Conservation (phyloP, 2,113 vertebrate genomes). For the Hiodon alosoides region DNA sequence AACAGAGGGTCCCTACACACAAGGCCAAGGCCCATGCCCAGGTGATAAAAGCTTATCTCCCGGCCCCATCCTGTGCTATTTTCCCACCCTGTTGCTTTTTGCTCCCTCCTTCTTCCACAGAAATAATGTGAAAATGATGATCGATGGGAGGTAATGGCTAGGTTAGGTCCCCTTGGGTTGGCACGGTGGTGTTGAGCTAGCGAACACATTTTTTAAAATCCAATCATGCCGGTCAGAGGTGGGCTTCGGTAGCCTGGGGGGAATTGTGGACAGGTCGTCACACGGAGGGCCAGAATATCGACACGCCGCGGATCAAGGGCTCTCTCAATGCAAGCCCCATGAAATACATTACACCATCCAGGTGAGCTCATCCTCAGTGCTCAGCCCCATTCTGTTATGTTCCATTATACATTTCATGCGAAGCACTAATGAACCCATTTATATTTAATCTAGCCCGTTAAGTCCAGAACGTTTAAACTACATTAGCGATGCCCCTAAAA, state of each 20-base stretch:
- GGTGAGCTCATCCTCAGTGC: neutral
- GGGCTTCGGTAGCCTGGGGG: slow-evolving; percentile 27
- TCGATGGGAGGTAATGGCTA: slow-evolving; percentile 39
- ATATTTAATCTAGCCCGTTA: slow-evolving; percentile 36
- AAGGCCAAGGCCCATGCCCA: too few relatives aligned
- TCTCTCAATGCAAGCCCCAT: neutral
- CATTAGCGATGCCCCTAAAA: slow-evolving; percentile 31
- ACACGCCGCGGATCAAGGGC: slow-evolving; percentile 13
- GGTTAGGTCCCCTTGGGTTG: slow-evolving; percentile 30
- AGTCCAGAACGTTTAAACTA: slow-evolving; percentile 23
- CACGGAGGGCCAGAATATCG: slow-evolving; percentile 29
- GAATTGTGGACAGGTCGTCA: slow-evolving; percentile 16
- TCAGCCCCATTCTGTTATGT: neutral
- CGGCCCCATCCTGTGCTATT: too few relatives aligned
- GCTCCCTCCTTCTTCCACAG: neutral
- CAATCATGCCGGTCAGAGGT: slow-evolving; percentile 58
- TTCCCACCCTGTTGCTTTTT: too few relatives aligned
- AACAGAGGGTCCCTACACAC: too few relatives aligned
- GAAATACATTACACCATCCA: neutral
- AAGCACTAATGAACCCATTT: slow-evolving; percentile 33
- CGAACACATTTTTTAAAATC: slow-evolving; percentile 53
- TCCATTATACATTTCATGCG: slow-evolving; percentile 16
- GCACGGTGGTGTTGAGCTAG: slow-evolving; percentile 13
- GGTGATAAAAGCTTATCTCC: too few relatives aligned
- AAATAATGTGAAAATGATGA: slow-evolving; percentile 39